Conservation (phyloP, 2,888 invertebrate species). For the Agonopterix heracliana region DNA sequence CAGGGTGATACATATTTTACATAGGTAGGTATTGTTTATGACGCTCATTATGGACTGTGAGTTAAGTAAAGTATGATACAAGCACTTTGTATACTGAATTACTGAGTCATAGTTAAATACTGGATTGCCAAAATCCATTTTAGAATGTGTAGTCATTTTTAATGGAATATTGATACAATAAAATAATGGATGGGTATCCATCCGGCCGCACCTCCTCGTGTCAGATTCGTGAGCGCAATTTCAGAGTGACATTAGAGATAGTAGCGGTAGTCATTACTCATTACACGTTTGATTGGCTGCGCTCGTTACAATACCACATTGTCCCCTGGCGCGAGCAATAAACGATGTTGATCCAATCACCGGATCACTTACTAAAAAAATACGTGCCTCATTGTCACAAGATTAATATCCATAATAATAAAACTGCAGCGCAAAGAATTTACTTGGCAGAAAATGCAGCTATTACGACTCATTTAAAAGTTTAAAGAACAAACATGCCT, state of each 20-base stretch:
- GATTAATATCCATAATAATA: background rate
- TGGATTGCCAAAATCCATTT: too few relatives aligned
- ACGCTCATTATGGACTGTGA: too few relatives aligned
- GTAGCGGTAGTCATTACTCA: conserved; percentile 38
- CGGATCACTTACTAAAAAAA: background rate
- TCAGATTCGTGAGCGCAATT: conserved; percentile 8
- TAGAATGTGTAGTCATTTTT: too few relatives aligned
- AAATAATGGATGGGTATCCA: conserved; percentile 1
- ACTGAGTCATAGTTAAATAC: too few relatives aligned
- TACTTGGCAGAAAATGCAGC: background rate
- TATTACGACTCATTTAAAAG: background rate
- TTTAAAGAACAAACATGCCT: conserved; percentile 1
- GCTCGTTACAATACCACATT: conserved; percentile 37
- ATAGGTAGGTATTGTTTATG: background rate
- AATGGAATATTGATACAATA: too few relatives aligned
- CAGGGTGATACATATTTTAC: background rate
- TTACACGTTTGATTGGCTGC: conserved; percentile 51
- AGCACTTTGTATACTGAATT: conserved; percentile 10
- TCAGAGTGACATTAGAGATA: conserved; percentile 18
- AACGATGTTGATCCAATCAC: background rate
- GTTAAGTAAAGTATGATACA: conserved; percentile 1
- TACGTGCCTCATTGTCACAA: background rate
- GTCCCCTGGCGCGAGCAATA: conserved; percentile 17
- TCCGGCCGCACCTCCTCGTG: conserved; percentile 18
- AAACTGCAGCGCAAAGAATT: background rate